Evolutionary conservation across 1,140 invertebrate genomes (phyloP).

Genomic region (Plutomurus gul): DNA sequence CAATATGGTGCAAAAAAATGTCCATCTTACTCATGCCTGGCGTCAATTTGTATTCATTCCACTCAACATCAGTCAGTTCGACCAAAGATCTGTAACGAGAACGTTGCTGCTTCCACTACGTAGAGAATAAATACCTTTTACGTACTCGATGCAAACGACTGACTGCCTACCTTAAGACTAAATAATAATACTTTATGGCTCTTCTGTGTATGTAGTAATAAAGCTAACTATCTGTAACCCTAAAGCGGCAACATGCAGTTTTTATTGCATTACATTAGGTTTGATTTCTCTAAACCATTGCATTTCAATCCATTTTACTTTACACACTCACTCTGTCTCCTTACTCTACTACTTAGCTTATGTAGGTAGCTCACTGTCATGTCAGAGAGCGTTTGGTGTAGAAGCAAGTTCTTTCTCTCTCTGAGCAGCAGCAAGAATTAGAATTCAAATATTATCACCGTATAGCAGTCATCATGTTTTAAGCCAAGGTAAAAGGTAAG

Average conservation of each 20-base stretch:
- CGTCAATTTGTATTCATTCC: slow-evolving; percentile 29
- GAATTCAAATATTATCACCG: slow-evolving; percentile 31
- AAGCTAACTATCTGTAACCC: slow-evolving; percentile 16
- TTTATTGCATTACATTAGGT: slow-evolving; percentile 14
- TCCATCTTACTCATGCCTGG: slow-evolving; percentile 26
- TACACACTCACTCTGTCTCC: background rate
- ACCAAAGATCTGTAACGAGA: background rate
- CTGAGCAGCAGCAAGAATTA: slow-evolving; percentile 8
- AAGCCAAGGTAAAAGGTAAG: no score
- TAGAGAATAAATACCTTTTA: no score
- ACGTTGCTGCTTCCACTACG: background rate
- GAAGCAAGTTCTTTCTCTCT: no score
- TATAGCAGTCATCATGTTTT: slow-evolving; percentile 1
- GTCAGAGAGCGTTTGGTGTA: no score
- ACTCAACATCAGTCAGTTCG: background rate
- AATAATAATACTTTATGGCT: slow-evolving; percentile 7
- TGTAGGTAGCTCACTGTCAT: no score
- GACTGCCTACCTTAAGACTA: no score
- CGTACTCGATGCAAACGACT: no score
- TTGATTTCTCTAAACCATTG: slow-evolving; percentile 12
- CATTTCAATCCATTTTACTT: slow-evolving; percentile 17
- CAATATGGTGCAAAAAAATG: slow-evolving; percentile 25
- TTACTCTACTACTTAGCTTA: no score
- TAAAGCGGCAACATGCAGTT: slow-evolving; percentile 2
- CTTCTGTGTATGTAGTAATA: slow-evolving; percentile 2